Evolutionary conservation across 2,113 vertebrate species (phyloP), one percentile per base, ranked within the genome.

Genomic region (Cariama cristata): DNA sequence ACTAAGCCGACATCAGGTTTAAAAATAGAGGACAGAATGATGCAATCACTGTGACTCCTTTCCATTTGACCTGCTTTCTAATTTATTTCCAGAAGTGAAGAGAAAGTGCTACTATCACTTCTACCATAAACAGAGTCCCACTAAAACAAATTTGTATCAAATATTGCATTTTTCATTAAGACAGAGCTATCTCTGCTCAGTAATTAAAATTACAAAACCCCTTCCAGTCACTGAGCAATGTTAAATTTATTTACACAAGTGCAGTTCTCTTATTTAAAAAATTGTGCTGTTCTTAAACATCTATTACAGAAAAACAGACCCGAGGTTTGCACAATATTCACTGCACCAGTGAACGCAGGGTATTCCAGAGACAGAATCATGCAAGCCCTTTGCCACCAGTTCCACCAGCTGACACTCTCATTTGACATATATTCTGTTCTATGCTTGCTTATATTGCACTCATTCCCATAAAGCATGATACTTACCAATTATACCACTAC

Each of bases 251-350:
- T 88, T 35, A 64, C 30, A 40, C 12, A 83, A 69, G 9, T 35
- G 18, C 12, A 74, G 50, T 27, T 63, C 10, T 89, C 92, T 49
- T 24, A 75, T 50, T 79, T 52, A 5, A 71, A 72, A 83, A 82
- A 14, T 11, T 24, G 9, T 62, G 49, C 45, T 93, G 28, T 32
- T 90, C 42, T 47, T 63, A 81, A 79, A 67, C 11, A 45, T 32
- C 22, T 67, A 28, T 13, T n/a, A 55, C 0, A 77, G 64, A 63
- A 59, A 75, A 72, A 40, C 76, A 77, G 23, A 32, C 24, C 42
- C 0, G 0, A 88, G 32, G 45, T 77, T 58, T 86, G 63, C n/a
- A 62, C 0, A 0, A 56, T 32, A 56, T 26, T 45, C 45, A 60
- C 23, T 55, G 38, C 28, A 59, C 14, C 58, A 80, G 20, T 59